A percentile compares a stretch with the other conserved stretches of the same genome.
These are phyloP conservation scores for Chionoecetes opilio DNA, from an alignment of 1,140 invertebrate genomes.

Conservation along the genomic window DNA sequence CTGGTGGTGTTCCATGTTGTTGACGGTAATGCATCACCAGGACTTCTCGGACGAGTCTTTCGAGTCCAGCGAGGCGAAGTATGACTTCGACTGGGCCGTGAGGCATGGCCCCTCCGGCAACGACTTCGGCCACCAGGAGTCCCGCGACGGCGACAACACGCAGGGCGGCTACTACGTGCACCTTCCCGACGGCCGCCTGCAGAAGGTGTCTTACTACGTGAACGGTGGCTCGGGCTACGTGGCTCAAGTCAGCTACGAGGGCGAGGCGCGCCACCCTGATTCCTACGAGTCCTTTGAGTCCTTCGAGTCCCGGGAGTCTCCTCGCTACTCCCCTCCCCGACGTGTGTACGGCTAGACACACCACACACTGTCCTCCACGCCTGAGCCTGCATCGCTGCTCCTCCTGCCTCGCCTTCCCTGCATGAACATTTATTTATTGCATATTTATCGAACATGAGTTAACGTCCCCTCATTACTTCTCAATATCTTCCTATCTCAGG, in stretches of 20 bases:
- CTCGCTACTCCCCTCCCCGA: neutral
- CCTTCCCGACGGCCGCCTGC: slow-evolving; percentile 87
- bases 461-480: neutral
- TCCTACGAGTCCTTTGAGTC: slow-evolving; percentile 5
- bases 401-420: neutral
- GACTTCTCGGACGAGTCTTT: neutral
- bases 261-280: slow-evolving; percentile 25
- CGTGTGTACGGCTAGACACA: neutral
- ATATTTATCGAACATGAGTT: neutral
- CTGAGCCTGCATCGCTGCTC: neutral
- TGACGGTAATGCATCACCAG: neutral
- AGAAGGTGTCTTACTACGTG: slow-evolving; percentile 88
- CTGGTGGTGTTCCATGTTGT: no score
- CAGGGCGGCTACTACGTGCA: slow-evolving; percentile 87
- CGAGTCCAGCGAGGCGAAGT: slow-evolving; percentile 82
- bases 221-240: slow-evolving; percentile 89
- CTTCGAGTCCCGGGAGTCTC: neutral
- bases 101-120: slow-evolving; percentile 87
- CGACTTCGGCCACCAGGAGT: slow-evolving; percentile 84
- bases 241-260: slow-evolving; percentile 86
- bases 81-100: slow-evolving; percentile 89
- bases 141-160: slow-evolving; percentile 86
- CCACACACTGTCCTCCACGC: neutral
- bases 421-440: neutral
- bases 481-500: neutral